Percentiles rank a stretch among this genome's conserved stretches.
Conservation (phyloP, 2,888 invertebrate genomes). For the Epinotia bilunana region DNA sequence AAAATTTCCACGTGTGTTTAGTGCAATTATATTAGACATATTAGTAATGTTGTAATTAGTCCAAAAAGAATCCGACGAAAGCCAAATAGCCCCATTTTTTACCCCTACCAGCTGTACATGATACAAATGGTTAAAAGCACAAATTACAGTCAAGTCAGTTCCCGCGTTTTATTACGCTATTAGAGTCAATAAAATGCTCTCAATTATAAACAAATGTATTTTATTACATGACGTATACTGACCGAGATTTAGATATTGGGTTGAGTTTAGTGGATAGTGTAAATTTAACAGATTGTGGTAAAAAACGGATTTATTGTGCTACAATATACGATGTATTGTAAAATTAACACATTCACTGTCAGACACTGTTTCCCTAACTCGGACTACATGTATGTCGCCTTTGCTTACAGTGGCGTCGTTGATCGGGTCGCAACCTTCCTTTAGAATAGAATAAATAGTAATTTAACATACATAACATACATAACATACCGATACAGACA, state of each 20-base stretch:
- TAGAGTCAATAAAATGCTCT: constrained; percentile 69
- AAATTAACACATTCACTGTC: constrained; percentile 4
- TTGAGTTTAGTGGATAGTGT: constrained; percentile 16
- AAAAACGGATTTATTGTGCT: constrained; percentile 31
- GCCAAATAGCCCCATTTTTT: background rate
- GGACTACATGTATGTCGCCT: background rate
- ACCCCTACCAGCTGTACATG: background rate
- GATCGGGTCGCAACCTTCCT: too few relatives aligned
- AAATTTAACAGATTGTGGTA: constrained; percentile 22
- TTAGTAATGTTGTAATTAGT: background rate
- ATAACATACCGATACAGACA: too few relatives aligned
- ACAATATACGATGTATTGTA: constrained; percentile 20
- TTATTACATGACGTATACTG: constrained; percentile 61
- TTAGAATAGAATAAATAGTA: too few relatives aligned
- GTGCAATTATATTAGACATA: background rate
- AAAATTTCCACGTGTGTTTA: background rate
- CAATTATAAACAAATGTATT: constrained; percentile 74
- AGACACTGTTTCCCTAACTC: background rate
- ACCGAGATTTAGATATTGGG: constrained; percentile 30
- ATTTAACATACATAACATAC: too few relatives aligned
- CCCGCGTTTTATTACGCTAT: constrained; percentile 72
- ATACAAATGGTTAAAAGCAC: constrained; percentile 44
- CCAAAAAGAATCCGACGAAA: background rate
- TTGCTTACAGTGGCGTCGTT: too few relatives aligned
- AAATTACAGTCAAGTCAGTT: constrained; percentile 66